Conservation (phyloP, 2,113 vertebrate species). For the Galbula dea region DNA sequence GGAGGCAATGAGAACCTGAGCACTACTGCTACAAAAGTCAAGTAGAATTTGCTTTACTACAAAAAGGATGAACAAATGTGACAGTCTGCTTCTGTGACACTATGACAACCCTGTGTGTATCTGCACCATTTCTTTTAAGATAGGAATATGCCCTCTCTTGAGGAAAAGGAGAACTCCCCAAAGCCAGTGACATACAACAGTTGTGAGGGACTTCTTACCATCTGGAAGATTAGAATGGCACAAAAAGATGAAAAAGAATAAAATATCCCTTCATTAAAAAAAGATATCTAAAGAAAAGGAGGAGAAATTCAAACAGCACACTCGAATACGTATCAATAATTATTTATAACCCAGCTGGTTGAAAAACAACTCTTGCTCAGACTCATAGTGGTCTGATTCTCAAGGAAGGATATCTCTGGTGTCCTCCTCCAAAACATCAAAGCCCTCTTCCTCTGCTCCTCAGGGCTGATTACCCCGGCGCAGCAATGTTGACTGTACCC, state of each 20-base stretch:
- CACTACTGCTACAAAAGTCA: neutral
- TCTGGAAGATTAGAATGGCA: neutral
- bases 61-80: neutral
- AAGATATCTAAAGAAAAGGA: neutral
- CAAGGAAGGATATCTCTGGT: neutral
- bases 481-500: neutral
- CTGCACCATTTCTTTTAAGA: neutral
- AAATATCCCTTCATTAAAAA: neutral
- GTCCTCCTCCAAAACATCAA: neutral
- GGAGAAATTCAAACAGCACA: neutral
- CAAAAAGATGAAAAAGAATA: neutral
- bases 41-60: neutral
- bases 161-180: neutral
- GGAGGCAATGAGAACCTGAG: constrained; percentile 28
- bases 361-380: neutral
- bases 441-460: neutral
- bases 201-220: neutral
- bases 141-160: neutral
- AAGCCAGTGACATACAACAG: neutral
- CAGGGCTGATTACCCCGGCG: neutral
- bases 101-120: accelerated
- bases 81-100: neutral
- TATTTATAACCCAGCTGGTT: neutral
- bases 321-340: neutral
- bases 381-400: neutral